Base-by-base conservation (phyloP, 2,888 invertebrate species). In the Aphodius granarius region DNA sequence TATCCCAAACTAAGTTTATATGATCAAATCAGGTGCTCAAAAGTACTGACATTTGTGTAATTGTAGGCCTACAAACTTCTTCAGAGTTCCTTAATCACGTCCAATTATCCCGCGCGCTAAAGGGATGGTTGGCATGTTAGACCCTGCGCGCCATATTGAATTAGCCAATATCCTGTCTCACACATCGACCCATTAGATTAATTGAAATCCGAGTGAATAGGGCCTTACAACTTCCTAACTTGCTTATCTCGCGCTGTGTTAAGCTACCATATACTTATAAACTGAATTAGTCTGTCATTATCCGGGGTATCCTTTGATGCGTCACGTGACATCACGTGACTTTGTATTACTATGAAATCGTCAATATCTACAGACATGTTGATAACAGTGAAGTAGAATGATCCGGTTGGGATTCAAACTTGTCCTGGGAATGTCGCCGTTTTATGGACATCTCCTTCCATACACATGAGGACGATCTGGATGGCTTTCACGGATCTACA, bases 401-500 rank as follows among this genome's bases (percentile, higher is more conserved):
- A 43, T 43, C 13, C 43, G 6, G 13, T 9, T 43, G 43, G 43
- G 43, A 6, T 43, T 43, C 13, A 13, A 13, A 43, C 6, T 43
- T 43, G 43, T 43, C 43, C 43, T 43, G 43, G 43, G 43, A 43
- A 43, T 43, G 43, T 43, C 43, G 43, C 43, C 43, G 9, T 43
- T 43, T 43, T 13, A 43, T 43, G 43, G 43, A 43, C 9, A 43
- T 13, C 43, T n/a, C n/a, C n/a, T 43, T 43, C 68, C 21, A 68
- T 21, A 68, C 21, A 20, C 84, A 83, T 82, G 84, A 85, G 83
- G 83, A 86, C 84, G 85, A 84, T 85, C 89, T 87, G 88, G 86
- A 91, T 91, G 91, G 91, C 90, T 89, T 89, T 89, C 83, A 88
- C 89, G 82, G 91, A 91, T 86, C 87, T 90, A 84, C 90, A 90